Evolutionary conservation across 2,113 vertebrate genomes (phyloP).

Genomic region (Poecile atricapillus): DNA sequence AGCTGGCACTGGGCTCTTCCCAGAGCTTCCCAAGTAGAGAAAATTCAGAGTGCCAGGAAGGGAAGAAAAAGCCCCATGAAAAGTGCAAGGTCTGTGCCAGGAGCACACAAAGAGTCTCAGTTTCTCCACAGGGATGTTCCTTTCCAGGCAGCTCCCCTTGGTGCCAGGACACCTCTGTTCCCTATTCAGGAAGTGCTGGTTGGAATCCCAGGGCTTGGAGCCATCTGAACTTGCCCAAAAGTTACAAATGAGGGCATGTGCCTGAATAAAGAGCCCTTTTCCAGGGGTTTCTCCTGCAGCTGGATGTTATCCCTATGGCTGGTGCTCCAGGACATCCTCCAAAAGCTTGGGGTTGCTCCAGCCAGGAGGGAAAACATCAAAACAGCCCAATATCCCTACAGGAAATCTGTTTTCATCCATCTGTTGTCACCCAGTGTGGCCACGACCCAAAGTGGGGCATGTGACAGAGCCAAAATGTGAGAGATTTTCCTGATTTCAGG

Average conservation of each 20-base stretch:
- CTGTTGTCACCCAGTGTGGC: background rate
- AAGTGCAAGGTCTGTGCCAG: background rate
- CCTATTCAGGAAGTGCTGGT: background rate
- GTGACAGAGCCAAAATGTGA: background rate
- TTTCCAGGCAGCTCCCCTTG: background rate
- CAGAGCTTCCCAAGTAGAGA: background rate
- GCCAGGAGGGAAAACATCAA: background rate
- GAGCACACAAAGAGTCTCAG: background rate
- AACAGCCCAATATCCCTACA: background rate
- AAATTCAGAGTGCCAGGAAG: background rate
- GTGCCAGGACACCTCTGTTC: background rate
- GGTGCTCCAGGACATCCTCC: background rate
- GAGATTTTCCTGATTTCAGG: background rate
- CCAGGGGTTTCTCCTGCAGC: background rate
- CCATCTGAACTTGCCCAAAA: background rate
- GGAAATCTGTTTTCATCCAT: background rate
- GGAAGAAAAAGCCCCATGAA: background rate
- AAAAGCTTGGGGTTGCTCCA: background rate
- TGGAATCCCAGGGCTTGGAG: background rate
- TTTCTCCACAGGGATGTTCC: background rate
- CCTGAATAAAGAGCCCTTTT: background rate
- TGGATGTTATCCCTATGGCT: background rate
- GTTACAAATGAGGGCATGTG: background rate
- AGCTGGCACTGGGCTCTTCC: background rate
- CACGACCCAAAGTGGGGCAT: too few relatives aligned